Percentiles rank a stretch among this genome's conserved stretches.
These are phyloP conservation scores for Hippocampus guttulatus DNA, from an alignment of 2,113 vertebrate species.

Conservation along the genomic window DNA sequence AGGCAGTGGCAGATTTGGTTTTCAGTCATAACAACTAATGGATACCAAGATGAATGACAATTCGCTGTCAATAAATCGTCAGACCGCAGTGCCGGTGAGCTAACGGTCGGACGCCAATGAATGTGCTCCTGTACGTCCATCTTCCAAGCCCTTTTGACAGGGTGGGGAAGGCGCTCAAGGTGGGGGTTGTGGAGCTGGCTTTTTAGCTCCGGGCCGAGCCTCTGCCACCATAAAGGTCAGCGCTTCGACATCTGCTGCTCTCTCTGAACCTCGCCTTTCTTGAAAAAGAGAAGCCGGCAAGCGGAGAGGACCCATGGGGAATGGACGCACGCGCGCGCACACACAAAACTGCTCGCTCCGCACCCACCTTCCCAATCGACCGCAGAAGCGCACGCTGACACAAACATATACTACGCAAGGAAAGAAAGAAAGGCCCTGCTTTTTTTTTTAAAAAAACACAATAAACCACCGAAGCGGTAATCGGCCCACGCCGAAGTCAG, in stretches of 20 bases:
- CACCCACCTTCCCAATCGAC: conserved; percentile 10
- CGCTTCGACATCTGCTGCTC: conserved; percentile 69
- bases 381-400: conserved; percentile 23
- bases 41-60: no score
- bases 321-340: conserved; percentile 21
- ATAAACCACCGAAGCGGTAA: no score
- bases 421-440: conserved; percentile 24
- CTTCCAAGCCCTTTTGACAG: not conserved
- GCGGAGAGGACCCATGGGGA: conserved; percentile 65
- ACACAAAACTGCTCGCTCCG: not conserved
- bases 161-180: conserved; percentile 6
- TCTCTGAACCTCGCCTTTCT: conserved; percentile 67
- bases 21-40: no score
- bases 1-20: no score
- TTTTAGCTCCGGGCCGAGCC: conserved; percentile 58
- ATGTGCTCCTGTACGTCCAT: not conserved
- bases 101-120: not conserved
- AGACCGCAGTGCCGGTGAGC: not conserved
- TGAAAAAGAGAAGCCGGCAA: conserved; percentile 56
- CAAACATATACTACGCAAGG: conserved; percentile 33
- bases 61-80: no score
- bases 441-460: no score
- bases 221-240: conserved; percentile 69
- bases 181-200: conserved; percentile 34
- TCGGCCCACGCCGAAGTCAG: no score